phyloP scores from a whole-genome alignment of 2,113 vertebrate species.

The Megaptera novaeangliae region DNA sequence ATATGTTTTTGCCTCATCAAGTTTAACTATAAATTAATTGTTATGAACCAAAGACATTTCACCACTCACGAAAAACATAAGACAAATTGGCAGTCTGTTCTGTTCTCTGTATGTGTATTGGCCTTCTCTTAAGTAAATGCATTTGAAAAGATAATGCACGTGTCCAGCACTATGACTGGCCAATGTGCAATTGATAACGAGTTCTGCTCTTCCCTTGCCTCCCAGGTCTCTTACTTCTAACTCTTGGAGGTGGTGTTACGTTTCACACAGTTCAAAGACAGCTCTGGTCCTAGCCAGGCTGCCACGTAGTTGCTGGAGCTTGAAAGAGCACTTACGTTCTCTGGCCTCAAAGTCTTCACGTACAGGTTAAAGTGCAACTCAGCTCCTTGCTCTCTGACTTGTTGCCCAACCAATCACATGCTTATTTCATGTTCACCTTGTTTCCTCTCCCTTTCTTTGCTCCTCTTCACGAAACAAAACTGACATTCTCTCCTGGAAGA shows the following conservation, averaged over 20 bases:
- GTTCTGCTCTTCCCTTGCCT: too few species aligned
- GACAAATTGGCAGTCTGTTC: accelerated
- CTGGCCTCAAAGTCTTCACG: too few species aligned
- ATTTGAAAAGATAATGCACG: background rate
- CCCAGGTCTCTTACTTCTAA: background rate
- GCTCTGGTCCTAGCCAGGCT: too few species aligned
- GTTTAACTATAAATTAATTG: background rate
- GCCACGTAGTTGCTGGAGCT: accelerated
- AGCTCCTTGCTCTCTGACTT: background rate
- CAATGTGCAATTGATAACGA: accelerated
- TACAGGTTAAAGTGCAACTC: accelerated
- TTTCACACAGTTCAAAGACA: too few species aligned
- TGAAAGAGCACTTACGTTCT: background rate
- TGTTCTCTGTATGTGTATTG: background rate
- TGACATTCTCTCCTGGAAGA: background rate
- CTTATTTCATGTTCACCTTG: background rate
- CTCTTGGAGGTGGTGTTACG: background rate
- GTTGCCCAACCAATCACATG: too few species aligned
- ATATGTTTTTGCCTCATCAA: background rate
- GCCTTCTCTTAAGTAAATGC: background rate
- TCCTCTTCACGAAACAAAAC: background rate
- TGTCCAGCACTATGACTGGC: background rate
- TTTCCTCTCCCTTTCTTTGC: background rate
- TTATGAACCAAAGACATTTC: background rate
- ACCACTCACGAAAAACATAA: background rate